Conservation (phyloP, 2,113 vertebrate genomes). For the Epinephelus cyanopodus region DNA sequence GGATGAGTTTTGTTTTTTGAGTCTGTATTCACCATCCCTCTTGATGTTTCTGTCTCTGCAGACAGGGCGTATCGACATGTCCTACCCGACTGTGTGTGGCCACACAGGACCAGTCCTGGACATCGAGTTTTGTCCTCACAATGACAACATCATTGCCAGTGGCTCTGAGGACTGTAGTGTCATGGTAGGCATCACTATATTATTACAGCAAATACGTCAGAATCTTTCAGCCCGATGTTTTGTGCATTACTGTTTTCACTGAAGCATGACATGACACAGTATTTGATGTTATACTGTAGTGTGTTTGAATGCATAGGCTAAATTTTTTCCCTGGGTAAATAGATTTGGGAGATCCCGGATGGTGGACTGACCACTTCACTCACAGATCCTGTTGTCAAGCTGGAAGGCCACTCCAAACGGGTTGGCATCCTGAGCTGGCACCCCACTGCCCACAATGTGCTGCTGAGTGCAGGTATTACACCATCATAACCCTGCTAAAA, state of each 20-base stretch:
- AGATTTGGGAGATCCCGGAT: constrained; percentile 94
- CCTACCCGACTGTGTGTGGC: constrained; percentile 88
- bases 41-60: constrained; percentile 57
- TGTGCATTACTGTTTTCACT: neutral
- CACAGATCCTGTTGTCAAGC: constrained; percentile 88
- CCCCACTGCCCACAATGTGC: constrained; percentile 91
- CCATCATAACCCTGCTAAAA: neutral
- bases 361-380: constrained; percentile 84
- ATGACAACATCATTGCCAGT: constrained; percentile 93
- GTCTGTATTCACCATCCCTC: neutral
- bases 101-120: constrained; percentile 93
- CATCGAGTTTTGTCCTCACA: constrained; percentile 93
- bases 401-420: constrained; percentile 93
- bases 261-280: neutral
- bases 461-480: constrained; percentile 90
- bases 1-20: too few species aligned
- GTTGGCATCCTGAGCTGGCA: constrained; percentile 93
- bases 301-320: neutral
- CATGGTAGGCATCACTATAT: constrained; percentile 79
- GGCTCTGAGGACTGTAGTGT: constrained; percentile 92
- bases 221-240: neutral
- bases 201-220: neutral
- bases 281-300: neutral
- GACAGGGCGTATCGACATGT: constrained; percentile 92
- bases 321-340: neutral